Evolutionary conservation across 92 coral and sea anemone species (phyloP).

Genomic region (Umimayanthus chanpuru): DNA sequence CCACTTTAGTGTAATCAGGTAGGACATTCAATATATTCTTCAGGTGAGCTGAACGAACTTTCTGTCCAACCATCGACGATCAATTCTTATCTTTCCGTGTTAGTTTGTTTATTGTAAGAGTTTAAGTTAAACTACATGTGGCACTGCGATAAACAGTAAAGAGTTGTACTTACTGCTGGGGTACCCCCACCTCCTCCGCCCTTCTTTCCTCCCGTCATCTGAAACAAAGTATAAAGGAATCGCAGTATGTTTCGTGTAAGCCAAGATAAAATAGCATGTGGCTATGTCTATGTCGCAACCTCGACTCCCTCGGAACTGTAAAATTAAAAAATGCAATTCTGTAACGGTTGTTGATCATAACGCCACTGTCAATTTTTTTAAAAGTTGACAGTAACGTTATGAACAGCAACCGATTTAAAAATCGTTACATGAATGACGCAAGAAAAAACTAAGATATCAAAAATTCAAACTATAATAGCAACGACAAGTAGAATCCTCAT

Average conservation of each 20-base stretch:
- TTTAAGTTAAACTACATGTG: too few relatives aligned
- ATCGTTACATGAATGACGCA: neutral
- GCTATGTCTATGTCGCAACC: neutral
- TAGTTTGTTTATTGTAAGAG: too few relatives aligned
- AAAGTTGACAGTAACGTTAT: neutral
- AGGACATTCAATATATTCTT: too few relatives aligned
- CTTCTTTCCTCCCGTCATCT: constrained; percentile 18
- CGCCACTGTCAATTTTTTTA: neutral
- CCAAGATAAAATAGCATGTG: too few relatives aligned
- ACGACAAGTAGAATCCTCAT: neutral
- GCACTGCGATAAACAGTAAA: neutral
- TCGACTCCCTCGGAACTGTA: too few relatives aligned
- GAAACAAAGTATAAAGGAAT: neutral
- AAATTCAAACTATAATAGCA: neutral
- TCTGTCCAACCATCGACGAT: too few relatives aligned
- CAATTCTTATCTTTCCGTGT: too few relatives aligned
- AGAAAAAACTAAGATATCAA: neutral
- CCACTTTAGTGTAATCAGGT: too few relatives aligned
- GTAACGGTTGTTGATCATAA: neutral
- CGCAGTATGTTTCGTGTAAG: neutral
- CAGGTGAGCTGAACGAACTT: too few relatives aligned
- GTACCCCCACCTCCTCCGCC: constrained; percentile 17
- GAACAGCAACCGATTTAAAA: too few relatives aligned
- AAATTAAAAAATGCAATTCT: too few relatives aligned
- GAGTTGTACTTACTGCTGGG: constrained; percentile 30